These are phyloP conservation scores for Proisotoma minuta DNA, from an alignment of 2,888 invertebrate species.

Conservation along the genomic window DNA sequence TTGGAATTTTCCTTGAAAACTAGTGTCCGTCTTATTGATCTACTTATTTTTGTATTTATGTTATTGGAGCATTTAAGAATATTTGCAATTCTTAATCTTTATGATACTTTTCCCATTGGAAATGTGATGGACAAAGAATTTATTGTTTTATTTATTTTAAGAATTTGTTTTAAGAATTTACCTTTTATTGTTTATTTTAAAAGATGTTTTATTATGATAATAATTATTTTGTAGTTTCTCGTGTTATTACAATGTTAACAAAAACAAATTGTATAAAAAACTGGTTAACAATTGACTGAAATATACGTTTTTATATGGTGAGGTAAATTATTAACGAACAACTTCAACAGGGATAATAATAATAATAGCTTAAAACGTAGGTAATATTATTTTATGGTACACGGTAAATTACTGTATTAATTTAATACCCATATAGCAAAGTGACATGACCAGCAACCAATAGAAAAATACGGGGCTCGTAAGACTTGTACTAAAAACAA, in stretches of 20 bases:
- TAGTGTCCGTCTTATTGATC: no score
- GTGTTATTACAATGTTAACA: slow-evolving; percentile 5
- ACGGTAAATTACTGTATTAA: slow-evolving; percentile 3
- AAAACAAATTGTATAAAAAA: slow-evolving; percentile 2
- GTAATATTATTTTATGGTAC: background rate
- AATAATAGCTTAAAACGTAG: no score
- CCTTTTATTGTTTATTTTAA: no score
- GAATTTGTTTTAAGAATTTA: no score
- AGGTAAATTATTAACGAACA: background rate
- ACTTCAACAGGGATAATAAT: background rate
- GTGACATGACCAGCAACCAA: slow-evolving; percentile 14
- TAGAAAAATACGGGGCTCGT: background rate
- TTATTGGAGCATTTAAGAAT: no score
- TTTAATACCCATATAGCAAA: slow-evolving; percentile 8
- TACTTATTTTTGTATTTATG: no score
- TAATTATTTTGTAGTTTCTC: background rate
- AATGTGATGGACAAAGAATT: no score
- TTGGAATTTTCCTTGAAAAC: no score
- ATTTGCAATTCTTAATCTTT: no score
- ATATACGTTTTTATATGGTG: background rate
- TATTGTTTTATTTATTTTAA: no score
- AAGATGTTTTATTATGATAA: no score
- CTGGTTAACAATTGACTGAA: slow-evolving; percentile 3
- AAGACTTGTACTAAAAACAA: background rate
- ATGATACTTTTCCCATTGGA: no score